Evolutionary conservation across 2,113 vertebrate species (phyloP), one percentile per base, ranked within the genome.

Genomic region (Manacus vitellinus): DNA sequence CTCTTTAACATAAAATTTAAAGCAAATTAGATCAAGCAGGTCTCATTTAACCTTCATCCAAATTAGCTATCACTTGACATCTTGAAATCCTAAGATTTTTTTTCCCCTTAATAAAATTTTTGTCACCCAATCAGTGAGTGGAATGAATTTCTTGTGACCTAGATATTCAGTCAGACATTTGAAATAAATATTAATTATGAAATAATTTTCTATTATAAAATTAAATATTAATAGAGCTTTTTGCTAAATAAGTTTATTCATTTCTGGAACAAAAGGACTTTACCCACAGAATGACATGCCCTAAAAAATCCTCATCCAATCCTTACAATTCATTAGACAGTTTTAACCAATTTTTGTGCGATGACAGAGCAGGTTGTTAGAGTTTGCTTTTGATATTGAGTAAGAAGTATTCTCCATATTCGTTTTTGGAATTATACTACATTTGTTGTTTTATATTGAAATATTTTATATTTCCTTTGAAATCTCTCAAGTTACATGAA

Each of bases 401-500:
- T 12, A 63, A 52, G 39, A 90, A 88, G 75, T 94, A 77, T 74
- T 90, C 59, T 81, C 22, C n/a, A 13, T 75, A 63, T 75, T 76
- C 43, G 12, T 77, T 93, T 92, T 63, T 77, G 28, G 15, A 95
- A 96, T 90, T 94, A 56, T 12, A 78, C 28, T 51, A 17, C 33
- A 6, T 90, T 94, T 92, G 44, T 93, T 86, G n/a, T 24, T 95
- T 92, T 83, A 92, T 86, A 62, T 47, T 43, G 55, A 88, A 82
- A 79, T 79, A 79, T 81, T 88, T 94, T 75, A 72, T 63, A 88
- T 77, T 89, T 94, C 67, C 83, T 96, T 94, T 91, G 78, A 94
- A 96, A 96, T 83, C 61, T 92, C 87, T 94, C 88, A 92, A 72
- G 68, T 93, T 96, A 78, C 78, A 51, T 44, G 71, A 86, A 91